Evolutionary conservation across 1,140 invertebrate genomes (phyloP), one percentile per base, ranked within the genome.

Genomic region (Holcopasites calliopsidis): DNA sequence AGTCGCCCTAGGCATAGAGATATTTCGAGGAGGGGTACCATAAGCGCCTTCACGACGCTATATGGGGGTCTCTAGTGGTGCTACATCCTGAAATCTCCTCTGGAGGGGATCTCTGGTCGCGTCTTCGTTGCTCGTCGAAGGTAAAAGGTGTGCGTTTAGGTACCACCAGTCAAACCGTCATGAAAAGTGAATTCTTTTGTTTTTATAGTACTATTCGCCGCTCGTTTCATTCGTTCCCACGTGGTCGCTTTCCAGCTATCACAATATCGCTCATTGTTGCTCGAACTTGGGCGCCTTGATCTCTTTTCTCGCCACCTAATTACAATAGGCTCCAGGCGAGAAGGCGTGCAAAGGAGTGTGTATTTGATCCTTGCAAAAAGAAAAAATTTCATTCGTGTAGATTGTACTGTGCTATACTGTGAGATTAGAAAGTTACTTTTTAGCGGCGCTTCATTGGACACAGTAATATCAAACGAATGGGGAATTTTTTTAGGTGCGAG

Each of bases 21-120:
- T 57, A 72, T 77, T 61, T 62, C 49, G 79, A 78, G 83, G 52
- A 76, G 83, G 83, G 83, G 58, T 77, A 84, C 68, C 61, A 68
- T 49, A 54, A 73, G 68, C 44, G 42, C 38, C 21, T 57, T 16
- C 13, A 13, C 40, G 68, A 42, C 58, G 54, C 69, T 54, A 77
- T 80, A 83, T 55, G 82, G 81, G 77, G 77, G 73, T 84, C 57
- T 47, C 54, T n/a, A 26, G 50, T 73, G 50, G 49, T 55, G 49
- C 49, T 42, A 83, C 82, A 83, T 83, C 80, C 65, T 72, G 49
- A 72, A 26, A 26, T 60, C 52, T 11, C 23, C 26, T 61, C 18
- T 52, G 68, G 72, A 62, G 80, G 77, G 82, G 82, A 44, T 58
- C 58, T 13, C n/a, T n/a, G n/a, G n/a, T 10, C 21, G 23, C 13